Evolutionary conservation across 2,797 vertebrate genomes (phyloP).

Genomic region (Pseudochirops corinnae): DNA sequence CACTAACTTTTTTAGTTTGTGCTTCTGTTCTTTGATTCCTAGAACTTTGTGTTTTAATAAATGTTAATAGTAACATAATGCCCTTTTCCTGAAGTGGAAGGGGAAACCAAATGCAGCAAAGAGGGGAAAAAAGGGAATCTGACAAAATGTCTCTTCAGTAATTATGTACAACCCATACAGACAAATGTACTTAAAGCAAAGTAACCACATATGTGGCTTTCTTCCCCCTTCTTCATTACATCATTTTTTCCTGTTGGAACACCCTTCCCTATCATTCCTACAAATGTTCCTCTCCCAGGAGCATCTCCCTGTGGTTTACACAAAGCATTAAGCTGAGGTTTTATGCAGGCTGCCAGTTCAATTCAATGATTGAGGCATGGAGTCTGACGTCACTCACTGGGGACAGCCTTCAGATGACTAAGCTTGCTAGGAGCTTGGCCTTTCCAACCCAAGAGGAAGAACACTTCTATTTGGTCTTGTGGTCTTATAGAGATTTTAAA

Average conservation of each 20-base stretch:
- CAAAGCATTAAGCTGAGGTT: neutral
- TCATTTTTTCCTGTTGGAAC: slow-evolving; percentile 25
- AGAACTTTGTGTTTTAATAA: neutral
- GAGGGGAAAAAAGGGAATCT: neutral
- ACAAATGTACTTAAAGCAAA: rapidly evolving
- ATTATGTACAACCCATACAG: rapidly evolving
- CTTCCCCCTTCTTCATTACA: neutral
- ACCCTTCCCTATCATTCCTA: neutral
- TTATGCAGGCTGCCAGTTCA: slow-evolving; percentile 8
- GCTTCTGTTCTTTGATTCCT: neutral
- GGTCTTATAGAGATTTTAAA: neutral
- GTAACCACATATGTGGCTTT: rapidly evolving
- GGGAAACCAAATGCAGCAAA: neutral
- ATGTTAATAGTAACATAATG: neutral
- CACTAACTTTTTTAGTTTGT: neutral
- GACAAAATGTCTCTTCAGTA: neutral
- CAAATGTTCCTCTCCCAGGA: slow-evolving; percentile 8
- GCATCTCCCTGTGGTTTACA: neutral
- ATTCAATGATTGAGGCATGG: neutral
- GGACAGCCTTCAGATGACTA: slow-evolving; percentile 3
- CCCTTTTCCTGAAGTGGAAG: neutral
- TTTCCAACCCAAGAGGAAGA: neutral
- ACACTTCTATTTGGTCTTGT: neutral
- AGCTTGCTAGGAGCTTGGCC: neutral
- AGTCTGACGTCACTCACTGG: slow-evolving; percentile 11